These are phyloP conservation scores for Anticlea derivata DNA, from an alignment of 2,888 invertebrate species.

Conservation along the genomic window DNA sequence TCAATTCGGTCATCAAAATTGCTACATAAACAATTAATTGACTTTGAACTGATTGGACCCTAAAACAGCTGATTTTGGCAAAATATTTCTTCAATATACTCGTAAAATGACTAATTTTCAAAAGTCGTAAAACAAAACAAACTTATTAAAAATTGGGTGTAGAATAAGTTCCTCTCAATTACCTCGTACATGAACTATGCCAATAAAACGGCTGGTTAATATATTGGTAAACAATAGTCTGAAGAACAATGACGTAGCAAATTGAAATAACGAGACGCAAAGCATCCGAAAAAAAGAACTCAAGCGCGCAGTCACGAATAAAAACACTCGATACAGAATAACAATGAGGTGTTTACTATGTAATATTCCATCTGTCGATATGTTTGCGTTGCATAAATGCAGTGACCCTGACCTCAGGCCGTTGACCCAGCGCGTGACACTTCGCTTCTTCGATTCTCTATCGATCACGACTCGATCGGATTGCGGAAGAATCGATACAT, in stretches of 20 bases:
- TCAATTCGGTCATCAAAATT: no score
- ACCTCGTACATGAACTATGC: not conserved
- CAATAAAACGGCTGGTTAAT: not conserved
- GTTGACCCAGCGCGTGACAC: conserved; percentile 80
- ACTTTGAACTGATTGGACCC: no score
- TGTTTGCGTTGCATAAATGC: conserved; percentile 65
- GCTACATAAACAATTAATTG: no score
- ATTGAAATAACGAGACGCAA: conserved; percentile 36
- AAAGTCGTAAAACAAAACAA: no score
- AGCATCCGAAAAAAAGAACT: conserved; percentile 39
- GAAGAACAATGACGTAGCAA: conserved; percentile 34
- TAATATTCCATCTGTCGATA: conserved; percentile 72
- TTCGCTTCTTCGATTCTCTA: conserved; percentile 81
- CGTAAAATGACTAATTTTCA: no score
- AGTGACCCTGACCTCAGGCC: conserved; percentile 80
- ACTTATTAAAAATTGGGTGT: no score
- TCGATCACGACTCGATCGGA: conserved; percentile 79
- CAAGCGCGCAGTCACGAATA: conserved; percentile 51
- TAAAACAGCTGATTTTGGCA: no score
- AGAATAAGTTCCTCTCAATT: no score
- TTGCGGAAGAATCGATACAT: conserved; percentile 66
- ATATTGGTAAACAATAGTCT: not conserved
- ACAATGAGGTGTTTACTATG: conserved; percentile 71
- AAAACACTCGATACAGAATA: conserved; percentile 63
- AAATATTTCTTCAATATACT: no score